Base-by-base conservation (phyloP, 2,797 vertebrate genomes). In the Myotis myotis region DNA sequence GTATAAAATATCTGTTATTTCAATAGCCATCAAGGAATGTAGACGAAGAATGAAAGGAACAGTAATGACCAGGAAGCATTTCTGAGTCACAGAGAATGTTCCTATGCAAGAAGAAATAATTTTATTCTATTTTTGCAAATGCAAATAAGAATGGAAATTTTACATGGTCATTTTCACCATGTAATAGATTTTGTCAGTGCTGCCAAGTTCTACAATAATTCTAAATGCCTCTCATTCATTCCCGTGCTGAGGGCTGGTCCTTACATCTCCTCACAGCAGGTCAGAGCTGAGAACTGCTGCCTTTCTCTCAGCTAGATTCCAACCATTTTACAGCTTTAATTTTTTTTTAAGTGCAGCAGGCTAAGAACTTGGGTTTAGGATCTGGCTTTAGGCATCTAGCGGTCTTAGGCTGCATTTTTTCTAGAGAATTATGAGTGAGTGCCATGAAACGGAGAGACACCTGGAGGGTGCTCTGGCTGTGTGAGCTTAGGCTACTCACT, bases 121-220 rank as follows among this genome's bases (percentile, higher is more conserved):
- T 87, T 36, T 84, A 72, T 55, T 84, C 84, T 68, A 71, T 36
- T 91, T 87, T 93, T 70, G 38, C 38, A 89, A 85, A 86, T 95
- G 82, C 51, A 92, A 95, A 75, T 88, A 78, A 92, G 83, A 95
- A 95, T 75, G 84, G 89, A 96, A 93, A 87, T 92, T 60, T 78
- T 88, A 72, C 64, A 66, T 8, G 28, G 41, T 41, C 64, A 57
- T 74, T 90, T 89, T 79, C 28, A 66, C 74, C 85, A 74, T 2
- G 36, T 79, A 92, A 28, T n/a, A 64, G 64, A 57, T 72, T 89
- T 87, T 93, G 55, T 81, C 75, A 84, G 9, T 51, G 66, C 41
- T 93, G 88, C 88, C 87, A 79, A 93, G 49, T 79, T 70, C 91
- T 38, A 4, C 81, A 78, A 44, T 85, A 53, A 86, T 95, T 57